Base-by-base conservation (phyloP, 2,113 vertebrate genomes). In the Grantiella picta region DNA sequence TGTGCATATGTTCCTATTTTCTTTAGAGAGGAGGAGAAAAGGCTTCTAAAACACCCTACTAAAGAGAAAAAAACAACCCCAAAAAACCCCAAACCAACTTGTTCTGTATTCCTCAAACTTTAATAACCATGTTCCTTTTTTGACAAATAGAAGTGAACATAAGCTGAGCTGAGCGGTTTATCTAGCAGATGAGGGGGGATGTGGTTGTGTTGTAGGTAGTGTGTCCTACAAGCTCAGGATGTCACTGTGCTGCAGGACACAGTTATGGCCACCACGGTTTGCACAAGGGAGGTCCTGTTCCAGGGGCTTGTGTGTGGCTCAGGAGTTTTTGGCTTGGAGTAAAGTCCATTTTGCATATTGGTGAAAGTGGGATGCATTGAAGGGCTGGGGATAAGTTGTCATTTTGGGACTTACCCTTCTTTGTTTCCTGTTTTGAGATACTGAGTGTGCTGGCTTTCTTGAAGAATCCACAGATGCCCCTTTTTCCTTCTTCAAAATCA, bases 401-500 rank as follows among this genome's bases (percentile, higher is more conserved):
- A 19, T 86, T 86, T 92, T 53, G 50, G 24, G 64, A 53, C 93
- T 97, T 98, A 99, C 99, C 99, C 96, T 98, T 98, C 86, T 98
- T 98, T 84, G 98, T 96, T 63, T 97, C 96, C 21, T 98, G 97
- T 89, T 98, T 98, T 27, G 99, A 98, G 61, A 98, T 97, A 85
- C 82, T 97, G 86, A 98, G 31, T 20, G 98, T 98, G 72, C 96
- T 97, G 75, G 98, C 97, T 97, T 98, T 99, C 91, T 94, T 98
- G 89, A 99, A 99, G 66, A 99, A 94, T 73, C 98, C 97, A 76
- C 97, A 97, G 50, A 98, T 95, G 33, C 98, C 97, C 9, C 76
- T 33, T 88, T 93, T 97, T 44, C 98, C 98, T 61, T 98, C 98
- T 72, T 98, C 95, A 91, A 97, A 96, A 79, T 98, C 98, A 13